Evolutionary conservation across 2,113 vertebrate genomes (phyloP), one percentile per base, ranked within the genome.

Genomic region (Clarias gariepinus): DNA sequence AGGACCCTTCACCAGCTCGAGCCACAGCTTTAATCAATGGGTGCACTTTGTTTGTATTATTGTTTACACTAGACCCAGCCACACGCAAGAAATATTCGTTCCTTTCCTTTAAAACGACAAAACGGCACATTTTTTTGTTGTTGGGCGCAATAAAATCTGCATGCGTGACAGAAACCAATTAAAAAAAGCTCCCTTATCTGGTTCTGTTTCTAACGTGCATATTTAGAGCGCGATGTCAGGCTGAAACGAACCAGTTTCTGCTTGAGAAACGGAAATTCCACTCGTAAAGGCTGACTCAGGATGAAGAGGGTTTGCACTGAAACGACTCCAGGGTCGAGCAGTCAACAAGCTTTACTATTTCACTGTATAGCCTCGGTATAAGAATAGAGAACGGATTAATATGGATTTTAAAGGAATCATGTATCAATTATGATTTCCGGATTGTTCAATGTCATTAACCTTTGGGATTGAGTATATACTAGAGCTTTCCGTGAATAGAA

Each of bases 251-350:
- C 74, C 74, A 3, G 21, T 80, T 80, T 76, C n/a, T 80, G 28
- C 55, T 41, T 73, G 79, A 85, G 30, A 81, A 85, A 79, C 55
- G 18, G 36, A 84, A 85, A 83, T 89, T 82, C 83, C 68, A 19
- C 68, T 81, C 76, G 41, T 85, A 87, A 85, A 81, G 83, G 69
- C 79, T 68, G 82, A 60, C 52, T 74, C 36, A 23, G 81, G 52
- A 33, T 89, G 58, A 25, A 5, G 64, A 66, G 13, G 30, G 47
- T 47, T 83, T 66, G 25, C 68, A 52, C 9, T 9, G 25, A 86
- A 30, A 7, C 9, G 33, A 19, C 23, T 68, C 6, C 71, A 77
- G 71, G 47, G 47, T 33, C 21, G 23, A 30, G 18, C 4, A 64
- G 61, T 25, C 61, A 57, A 19, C 58, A 18, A n/a, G 84, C 1